phyloP scores from a whole-genome alignment of 2,888 invertebrate species.

The Mythimna pallens region DNA sequence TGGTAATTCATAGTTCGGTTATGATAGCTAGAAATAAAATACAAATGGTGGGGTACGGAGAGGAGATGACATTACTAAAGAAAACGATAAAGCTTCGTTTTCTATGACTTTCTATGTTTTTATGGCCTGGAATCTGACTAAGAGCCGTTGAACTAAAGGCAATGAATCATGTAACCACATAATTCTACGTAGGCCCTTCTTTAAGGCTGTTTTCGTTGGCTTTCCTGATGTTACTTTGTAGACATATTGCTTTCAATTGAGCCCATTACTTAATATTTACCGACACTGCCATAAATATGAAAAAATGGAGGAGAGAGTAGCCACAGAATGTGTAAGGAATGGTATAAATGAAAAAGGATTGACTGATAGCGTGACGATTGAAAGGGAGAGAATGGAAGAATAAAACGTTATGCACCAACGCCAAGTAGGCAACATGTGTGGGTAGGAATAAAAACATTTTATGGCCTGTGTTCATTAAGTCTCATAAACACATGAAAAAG shows the following conservation, averaged over 20 bases:
- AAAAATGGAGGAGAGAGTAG: background rate
- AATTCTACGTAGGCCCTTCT: background rate
- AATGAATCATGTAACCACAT: constrained; percentile 32
- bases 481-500: too few relatives aligned
- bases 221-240: background rate
- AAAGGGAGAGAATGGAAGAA: background rate
- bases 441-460: background rate
- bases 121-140: constrained; percentile 25
- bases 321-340: background rate
- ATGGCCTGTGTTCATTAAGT: background rate
- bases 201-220: background rate
- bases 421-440: background rate
- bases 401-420: background rate
- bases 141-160: constrained; percentile 7
- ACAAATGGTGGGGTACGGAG: background rate
- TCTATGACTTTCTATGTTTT: constrained; percentile 5
- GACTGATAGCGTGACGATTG: background rate
- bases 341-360: background rate
- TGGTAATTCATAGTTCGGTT: background rate
- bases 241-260: background rate
- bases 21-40: background rate
- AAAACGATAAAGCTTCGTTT: background rate
- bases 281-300: background rate
- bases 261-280: too few relatives aligned
- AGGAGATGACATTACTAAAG: constrained; percentile 2